A percentile compares a stretch with the other conserved stretches of the same genome.
Evolutionary conservation across 2,888 invertebrate species (phyloP).

Genomic region (Homarus gammarus): DNA sequence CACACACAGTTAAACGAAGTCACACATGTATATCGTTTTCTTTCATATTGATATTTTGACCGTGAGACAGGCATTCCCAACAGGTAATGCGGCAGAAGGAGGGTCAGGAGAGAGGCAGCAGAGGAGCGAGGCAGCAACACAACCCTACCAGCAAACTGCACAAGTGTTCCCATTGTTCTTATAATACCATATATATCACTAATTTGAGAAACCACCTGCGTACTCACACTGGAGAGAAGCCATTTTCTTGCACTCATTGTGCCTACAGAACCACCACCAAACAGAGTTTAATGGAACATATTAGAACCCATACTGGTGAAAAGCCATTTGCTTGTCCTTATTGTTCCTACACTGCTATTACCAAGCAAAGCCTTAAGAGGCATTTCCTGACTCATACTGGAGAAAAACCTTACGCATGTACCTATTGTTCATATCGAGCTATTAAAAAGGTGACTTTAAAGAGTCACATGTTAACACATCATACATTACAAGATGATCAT

Average conservation of each 20-base stretch:
- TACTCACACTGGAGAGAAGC: slow-evolving; percentile 55
- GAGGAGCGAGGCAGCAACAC: neutral
- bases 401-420: neutral
- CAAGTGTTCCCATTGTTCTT: slow-evolving; percentile 56
- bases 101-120: neutral
- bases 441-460: slow-evolving; percentile 1
- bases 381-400: neutral
- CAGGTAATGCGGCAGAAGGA: slow-evolving; percentile 2
- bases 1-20: neutral
- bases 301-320: slow-evolving; percentile 4
- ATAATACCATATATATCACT: slow-evolving; percentile 47
- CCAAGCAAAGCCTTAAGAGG: neutral
- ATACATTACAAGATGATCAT: neutral
- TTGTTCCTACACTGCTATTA: neutral
- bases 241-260: slow-evolving; percentile 40
- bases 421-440: neutral
- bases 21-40: neutral
- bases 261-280: slow-evolving; percentile 1
- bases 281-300: slow-evolving; percentile 11
- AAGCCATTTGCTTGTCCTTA: neutral
- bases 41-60: slow-evolving; percentile 9
- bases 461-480: slow-evolving; percentile 3
- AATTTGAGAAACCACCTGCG: slow-evolving; percentile 49
- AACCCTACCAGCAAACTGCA: slow-evolving; percentile 38
- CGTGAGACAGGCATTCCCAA: slow-evolving; percentile 12